Conservation (phyloP, 2,797 vertebrate genomes). For the Acanthis flammea region DNA sequence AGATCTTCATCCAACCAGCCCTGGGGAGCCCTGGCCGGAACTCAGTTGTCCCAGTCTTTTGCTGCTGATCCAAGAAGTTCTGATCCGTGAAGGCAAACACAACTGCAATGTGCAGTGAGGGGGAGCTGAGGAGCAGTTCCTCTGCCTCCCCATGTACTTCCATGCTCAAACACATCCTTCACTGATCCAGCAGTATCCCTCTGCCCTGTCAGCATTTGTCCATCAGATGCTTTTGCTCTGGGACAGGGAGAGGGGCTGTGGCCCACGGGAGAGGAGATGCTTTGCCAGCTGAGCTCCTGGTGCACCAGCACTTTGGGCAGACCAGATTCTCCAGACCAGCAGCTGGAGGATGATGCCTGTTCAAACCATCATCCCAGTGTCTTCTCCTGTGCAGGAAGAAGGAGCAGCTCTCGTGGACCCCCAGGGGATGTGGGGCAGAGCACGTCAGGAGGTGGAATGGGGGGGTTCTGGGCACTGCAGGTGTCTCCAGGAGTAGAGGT, state of each 20-base stretch:
- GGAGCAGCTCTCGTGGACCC: not conserved
- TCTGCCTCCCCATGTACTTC: not conserved
- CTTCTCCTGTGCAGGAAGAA: not conserved
- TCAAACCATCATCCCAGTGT: not conserved
- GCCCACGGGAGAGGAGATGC: not conserved
- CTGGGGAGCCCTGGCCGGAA: not conserved
- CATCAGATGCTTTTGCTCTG: not conserved
- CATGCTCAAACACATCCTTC: not conserved
- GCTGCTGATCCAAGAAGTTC: not conserved
- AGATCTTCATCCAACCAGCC: not conserved
- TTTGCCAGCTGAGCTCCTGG: not conserved
- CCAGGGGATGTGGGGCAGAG: not conserved
- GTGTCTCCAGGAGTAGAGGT: accelerated
- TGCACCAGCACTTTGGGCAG: not conserved
- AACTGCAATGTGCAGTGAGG: not conserved
- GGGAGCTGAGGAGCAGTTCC: not conserved
- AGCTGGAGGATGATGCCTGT: not conserved
- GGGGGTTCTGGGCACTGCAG: not conserved
- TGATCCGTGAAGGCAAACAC: not conserved
- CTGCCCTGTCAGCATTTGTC: not conserved
- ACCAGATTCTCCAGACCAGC: not conserved
- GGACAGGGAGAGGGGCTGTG: not conserved
- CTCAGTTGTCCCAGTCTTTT: not conserved
- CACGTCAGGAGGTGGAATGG: not conserved
- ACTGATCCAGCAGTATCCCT: not conserved